These are phyloP conservation scores for Clusia tigrina DNA, from an alignment of 2,888 invertebrate genomes.

Conservation along the genomic window DNA sequence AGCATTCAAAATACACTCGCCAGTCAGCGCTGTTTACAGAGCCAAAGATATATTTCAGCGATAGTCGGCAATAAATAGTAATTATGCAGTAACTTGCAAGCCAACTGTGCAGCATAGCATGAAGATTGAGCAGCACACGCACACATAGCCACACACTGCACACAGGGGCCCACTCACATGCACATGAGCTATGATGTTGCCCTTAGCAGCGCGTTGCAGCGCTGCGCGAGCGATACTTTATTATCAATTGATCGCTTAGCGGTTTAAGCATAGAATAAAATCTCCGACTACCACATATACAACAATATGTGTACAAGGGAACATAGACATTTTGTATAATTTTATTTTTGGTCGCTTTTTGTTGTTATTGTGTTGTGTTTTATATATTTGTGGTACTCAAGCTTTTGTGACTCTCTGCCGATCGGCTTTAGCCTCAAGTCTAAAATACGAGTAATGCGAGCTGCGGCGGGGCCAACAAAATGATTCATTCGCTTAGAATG, in stretches of 20 bases:
- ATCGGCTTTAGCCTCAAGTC: neutral
- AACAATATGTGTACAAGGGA: too few relatives aligned
- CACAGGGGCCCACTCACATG: neutral
- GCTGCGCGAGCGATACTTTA: neutral
- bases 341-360: neutral
- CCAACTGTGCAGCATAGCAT: conserved; percentile 9
- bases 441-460: neutral
- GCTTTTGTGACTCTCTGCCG: neutral
- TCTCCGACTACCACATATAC: conserved; percentile 1
- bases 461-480: neutral
- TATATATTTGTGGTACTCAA: neutral
- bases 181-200: conserved; percentile 6
- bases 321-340: too few relatives aligned
- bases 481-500: conserved; percentile 7
- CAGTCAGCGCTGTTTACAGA: conserved; percentile 5
- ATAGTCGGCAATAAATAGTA: conserved; percentile 11
- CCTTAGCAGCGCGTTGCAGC: conserved; percentile 1
- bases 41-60: neutral
- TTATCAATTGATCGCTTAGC: conserved; percentile 13
- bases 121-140: neutral
- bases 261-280: neutral
- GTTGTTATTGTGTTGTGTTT: neutral
- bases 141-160: neutral
- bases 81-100: conserved; percentile 9
- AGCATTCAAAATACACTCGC: too few relatives aligned